phyloP scores from a whole-genome alignment of 2,888 invertebrate species.

The Parthenolecanium corni region DNA sequence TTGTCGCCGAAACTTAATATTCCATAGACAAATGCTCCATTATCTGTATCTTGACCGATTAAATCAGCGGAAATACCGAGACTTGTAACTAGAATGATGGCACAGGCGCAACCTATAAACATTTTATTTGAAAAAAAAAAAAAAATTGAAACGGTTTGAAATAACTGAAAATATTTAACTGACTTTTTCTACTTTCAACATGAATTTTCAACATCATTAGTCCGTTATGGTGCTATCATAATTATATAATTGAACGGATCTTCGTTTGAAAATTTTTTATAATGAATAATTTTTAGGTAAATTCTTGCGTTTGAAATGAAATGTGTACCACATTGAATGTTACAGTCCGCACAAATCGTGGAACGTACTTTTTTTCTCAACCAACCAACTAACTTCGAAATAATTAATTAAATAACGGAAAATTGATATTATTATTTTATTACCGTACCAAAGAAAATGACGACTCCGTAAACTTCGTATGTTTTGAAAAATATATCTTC shows the following conservation, averaged over 20 bases:
- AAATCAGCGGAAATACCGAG: constrained; percentile 79
- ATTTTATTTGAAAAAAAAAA: neutral
- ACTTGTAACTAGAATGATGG: constrained; percentile 77
- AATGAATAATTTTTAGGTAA: too few species aligned
- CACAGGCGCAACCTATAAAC: constrained; percentile 54
- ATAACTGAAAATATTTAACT: neutral
- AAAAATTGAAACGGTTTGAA: neutral
- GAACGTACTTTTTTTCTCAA: too few species aligned
- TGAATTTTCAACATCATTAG: too few species aligned
- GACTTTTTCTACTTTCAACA: neutral
- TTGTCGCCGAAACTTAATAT: constrained; percentile 89
- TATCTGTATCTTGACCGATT: constrained; percentile 73
- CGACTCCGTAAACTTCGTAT: constrained; percentile 43
- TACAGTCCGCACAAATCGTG: too few species aligned
- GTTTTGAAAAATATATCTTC: constrained; percentile 37
- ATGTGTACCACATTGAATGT: neutral
- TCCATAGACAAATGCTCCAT: constrained; percentile 83
- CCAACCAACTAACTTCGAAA: too few species aligned
- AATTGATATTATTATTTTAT: neutral
- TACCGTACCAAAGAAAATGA: constrained; percentile 43
- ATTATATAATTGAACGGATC: too few species aligned
- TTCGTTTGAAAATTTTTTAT: too few species aligned
- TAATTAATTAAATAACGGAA: neutral
- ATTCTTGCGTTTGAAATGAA: too few species aligned
- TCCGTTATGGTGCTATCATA: too few species aligned